These are phyloP conservation scores for Diorhabda sublineata DNA, from an alignment of 1,140 invertebrate species.

Conservation along the genomic window DNA sequence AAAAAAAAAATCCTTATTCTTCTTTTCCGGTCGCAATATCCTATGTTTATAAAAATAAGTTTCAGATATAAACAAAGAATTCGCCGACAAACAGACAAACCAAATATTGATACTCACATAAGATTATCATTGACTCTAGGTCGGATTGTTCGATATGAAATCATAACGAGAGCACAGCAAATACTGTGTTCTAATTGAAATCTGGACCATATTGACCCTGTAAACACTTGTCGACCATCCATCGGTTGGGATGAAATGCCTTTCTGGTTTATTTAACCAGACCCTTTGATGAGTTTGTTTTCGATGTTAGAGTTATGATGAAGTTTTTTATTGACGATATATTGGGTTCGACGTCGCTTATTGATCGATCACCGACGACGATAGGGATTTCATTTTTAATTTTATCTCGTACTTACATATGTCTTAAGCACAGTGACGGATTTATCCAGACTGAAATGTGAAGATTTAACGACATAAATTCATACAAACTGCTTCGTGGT, in stretches of 20 bases:
- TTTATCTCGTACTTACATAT: too few species aligned
- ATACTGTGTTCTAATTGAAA: constrained; percentile 44
- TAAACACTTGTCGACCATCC: constrained; percentile 41
- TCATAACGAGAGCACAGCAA: constrained; percentile 45
- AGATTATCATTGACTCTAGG: constrained; percentile 31
- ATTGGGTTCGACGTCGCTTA: constrained; percentile 14
- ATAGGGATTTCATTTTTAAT: not conserved
- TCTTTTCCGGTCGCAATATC: not conserved
- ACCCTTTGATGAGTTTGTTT: constrained; percentile 26
- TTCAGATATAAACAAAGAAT: not conserved
- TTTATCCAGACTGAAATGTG: too few species aligned
- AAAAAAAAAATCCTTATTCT: not conserved
- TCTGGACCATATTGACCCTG: constrained; percentile 43
- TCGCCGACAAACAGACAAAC: constrained; percentile 28
- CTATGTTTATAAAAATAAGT: not conserved
- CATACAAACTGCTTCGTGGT: too few species aligned
- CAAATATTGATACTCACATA: constrained; percentile 32
- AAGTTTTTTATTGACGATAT: constrained; percentile 22
- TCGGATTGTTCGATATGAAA: constrained; percentile 42
- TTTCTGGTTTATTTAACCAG: constrained; percentile 18
- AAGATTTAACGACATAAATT: too few species aligned
- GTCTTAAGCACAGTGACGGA: too few species aligned
- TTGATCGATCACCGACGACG: constrained; percentile 10
- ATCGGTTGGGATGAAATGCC: constrained; percentile 19
- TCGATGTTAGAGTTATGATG: constrained; percentile 20